A percentile compares a stretch with the other conserved stretches of the same genome.
Evolutionary conservation across 2,113 vertebrate genomes (phyloP).

Genomic region (Loxodonta africana): DNA sequence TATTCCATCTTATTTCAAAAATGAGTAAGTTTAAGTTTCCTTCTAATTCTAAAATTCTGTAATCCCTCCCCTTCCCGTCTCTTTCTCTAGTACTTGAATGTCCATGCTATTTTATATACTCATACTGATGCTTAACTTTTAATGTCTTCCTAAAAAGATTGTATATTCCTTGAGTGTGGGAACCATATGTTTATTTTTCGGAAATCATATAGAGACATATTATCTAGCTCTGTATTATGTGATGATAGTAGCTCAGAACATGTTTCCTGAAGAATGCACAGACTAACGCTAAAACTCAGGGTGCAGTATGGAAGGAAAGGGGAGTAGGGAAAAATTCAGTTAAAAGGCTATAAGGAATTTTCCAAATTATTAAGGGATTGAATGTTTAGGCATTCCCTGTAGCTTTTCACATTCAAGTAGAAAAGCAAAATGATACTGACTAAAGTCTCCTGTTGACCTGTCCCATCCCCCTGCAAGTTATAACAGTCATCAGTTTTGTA

Average conservation of each 20-base stretch:
- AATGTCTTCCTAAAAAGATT: conserved; percentile 19
- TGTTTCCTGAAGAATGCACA: conserved; percentile 51
- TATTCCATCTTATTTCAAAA: conserved; percentile 17
- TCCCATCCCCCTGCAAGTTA: background rate
- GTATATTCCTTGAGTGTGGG: background rate
- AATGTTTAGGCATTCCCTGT: conserved; percentile 27
- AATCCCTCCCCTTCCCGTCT: background rate
- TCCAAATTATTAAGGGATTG: background rate
- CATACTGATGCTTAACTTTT: conserved; percentile 30
- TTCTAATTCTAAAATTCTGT: conserved; percentile 36
- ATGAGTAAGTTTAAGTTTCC: conserved; percentile 5
- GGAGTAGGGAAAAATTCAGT: background rate
- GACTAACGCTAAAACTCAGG: conserved; percentile 45
- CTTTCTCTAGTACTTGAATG: conserved; percentile 26
- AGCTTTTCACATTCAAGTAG: conserved; percentile 52
- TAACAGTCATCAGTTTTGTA: conserved; percentile 40
- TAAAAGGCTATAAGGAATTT: conserved; percentile 44
- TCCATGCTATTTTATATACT: conserved; percentile 37
- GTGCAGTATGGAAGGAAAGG: background rate
- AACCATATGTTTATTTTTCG: conserved; percentile 55
- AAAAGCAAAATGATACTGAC: conserved; percentile 30
- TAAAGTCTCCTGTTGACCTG: conserved; percentile 27
- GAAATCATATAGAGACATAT: background rate
- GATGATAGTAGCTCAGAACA: conserved; percentile 38
- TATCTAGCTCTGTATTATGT: background rate